Base-by-base conservation (phyloP, 2,888 invertebrate genomes). In the Drosophila ezoana region DNA sequence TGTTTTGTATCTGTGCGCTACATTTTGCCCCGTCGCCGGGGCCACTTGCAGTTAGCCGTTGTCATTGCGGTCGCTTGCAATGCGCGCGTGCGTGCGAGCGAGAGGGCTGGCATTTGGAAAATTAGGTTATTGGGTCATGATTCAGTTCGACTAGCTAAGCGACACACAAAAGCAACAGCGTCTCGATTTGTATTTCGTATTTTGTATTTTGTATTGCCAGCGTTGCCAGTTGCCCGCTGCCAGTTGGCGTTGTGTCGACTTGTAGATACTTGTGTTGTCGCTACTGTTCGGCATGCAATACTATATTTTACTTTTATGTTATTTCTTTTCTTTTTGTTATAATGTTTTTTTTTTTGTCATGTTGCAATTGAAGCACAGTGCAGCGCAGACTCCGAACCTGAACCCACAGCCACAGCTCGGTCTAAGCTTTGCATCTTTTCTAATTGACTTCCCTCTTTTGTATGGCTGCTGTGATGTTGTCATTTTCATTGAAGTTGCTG, bases 121-220 rank as follows among this genome's bases (percentile, higher is more conserved):
- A 85, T 90, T 91, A 64, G 90, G 90, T 90, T 90, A 90, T 85
- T 90, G 81, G 90, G 90, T 90, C 90, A 90, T 91, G 90, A 90
- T 91, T 91, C 82, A 89, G 90, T 90, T 90, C 82, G 87, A 88
- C 73, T 66, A 40, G 86, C 83, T 66, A 72, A 75, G 71, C 83
- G 69, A 79, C 82, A 61, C 69, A 78, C 49, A 64, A 52, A 62
- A 80, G 64, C 83, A 78, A 67, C 81, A 81, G 78, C 81, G 69
- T 66, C 89, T 89, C 86, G 89, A 89, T 86, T 86, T 86, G 78
- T 89, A 76, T 80, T 82, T 82, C 79, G 64, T 45, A 68, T 69
- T 35, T 10, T 11, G 64, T 45, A 68, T 69, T 35, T 10, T 11
- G 10, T 35, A 28, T 28, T 83, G 76, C 23, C 80, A 65, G 68